Percentiles rank a stretch among this genome's conserved stretches.
phyloP scores from a whole-genome alignment of 2,888 invertebrate species.

The Trissoscelio sp. region DNA sequence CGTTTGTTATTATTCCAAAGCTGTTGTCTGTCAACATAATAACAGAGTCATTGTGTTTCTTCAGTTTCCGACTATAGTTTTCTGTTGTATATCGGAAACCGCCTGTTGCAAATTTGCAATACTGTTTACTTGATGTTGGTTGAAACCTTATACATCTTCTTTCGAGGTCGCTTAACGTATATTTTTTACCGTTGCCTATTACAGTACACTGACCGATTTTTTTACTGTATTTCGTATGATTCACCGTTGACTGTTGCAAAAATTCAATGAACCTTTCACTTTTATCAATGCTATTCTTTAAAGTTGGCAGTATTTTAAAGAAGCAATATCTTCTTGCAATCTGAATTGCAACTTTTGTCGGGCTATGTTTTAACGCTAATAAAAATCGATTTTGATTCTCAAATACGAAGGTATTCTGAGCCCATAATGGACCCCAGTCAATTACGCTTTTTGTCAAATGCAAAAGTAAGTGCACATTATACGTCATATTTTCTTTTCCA shows the following conservation, averaged over 20 bases:
- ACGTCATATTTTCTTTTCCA: slow-evolving; percentile 15
- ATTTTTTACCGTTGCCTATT: not conserved
- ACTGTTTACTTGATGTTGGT: not conserved
- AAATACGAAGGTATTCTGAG: slow-evolving; percentile 29
- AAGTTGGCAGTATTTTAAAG: not conserved
- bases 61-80: not conserved
- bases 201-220: not conserved
- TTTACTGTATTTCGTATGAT: not conserved
- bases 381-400: slow-evolving; percentile 55
- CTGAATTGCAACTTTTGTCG: slow-evolving; percentile 36
- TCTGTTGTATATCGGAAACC: not conserved
- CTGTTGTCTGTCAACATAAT: not conserved
- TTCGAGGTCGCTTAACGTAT: not conserved
- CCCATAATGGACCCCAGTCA: slow-evolving; percentile 26
- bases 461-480: slow-evolving; percentile 14
- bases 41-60: slow-evolving; percentile 5
- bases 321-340: slow-evolving; percentile 33
- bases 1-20: not conserved
- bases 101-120: not conserved
- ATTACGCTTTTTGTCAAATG: slow-evolving; percentile 19
- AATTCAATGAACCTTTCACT: not conserved
- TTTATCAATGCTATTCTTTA: not conserved
- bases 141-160: not conserved
- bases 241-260: not conserved
- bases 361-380: slow-evolving; percentile 33